These are phyloP conservation scores for Camarhynchus parvulus DNA, from an alignment of 2,113 vertebrate species.

Conservation along the genomic window DNA sequence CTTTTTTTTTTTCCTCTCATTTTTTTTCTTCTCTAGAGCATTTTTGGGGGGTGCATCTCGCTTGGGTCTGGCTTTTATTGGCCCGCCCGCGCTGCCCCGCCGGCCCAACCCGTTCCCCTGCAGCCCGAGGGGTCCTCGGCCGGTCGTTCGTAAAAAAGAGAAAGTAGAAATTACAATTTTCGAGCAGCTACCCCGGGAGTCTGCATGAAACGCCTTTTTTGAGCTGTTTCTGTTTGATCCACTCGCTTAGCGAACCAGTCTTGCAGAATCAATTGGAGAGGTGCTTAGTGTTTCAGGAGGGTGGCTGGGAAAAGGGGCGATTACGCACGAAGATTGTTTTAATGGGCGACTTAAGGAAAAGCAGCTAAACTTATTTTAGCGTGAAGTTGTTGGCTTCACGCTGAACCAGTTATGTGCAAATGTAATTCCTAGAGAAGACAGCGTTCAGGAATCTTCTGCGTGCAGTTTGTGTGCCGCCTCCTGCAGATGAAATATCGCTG, in stretches of 20 bases:
- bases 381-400: neutral
- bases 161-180: neutral
- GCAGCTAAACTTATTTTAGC: neutral
- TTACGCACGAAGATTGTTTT: neutral
- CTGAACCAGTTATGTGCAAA: neutral
- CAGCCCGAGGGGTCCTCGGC: neutral
- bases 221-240: neutral
- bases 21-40: fast-evolving
- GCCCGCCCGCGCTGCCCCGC: neutral
- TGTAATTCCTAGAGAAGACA: neutral
- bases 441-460: slow-evolving; percentile 24
- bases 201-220: neutral
- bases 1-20: too few relatives aligned
- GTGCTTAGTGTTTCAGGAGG: neutral
- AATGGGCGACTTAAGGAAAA: neutral
- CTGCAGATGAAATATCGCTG: neutral
- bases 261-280: neutral
- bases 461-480: neutral
- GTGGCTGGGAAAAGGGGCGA: neutral
- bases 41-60: neutral
- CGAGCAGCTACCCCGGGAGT: neutral
- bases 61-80: neutral
- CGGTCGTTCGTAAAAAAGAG: neutral
- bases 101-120: neutral
- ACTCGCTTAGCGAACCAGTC: neutral